Evolutionary conservation across 2,797 vertebrate species (phyloP), one percentile per base, ranked within the genome.

Genomic region (Sardinella longiceps): DNA sequence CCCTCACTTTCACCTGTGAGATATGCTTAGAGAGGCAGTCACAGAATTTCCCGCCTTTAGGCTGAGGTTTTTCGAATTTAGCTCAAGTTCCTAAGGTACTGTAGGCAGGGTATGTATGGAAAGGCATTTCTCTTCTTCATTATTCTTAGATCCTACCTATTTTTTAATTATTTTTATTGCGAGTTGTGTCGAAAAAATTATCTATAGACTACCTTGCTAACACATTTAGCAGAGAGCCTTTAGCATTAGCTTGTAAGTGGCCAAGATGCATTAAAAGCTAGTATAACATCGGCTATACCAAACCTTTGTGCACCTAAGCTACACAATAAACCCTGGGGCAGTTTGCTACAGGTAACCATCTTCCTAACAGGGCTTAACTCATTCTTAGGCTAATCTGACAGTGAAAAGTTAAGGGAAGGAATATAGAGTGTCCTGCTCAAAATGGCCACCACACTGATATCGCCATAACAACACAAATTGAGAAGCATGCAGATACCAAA

Each of bases 401-500:
- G 37, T 77, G 30, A 15, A 70, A 70, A 10, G 63, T 33, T 33
- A 70, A 37, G 30, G 63, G 25, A 33, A 23, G 33, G 70, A 20
- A 18, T 15, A 20, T 15, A 20, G 23, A 77, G 37, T 43, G 70
- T 20, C 70, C 70, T 77, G 70, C 70, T 77, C 15, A 23, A 39
- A 53, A 23, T 48, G 30, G 20, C 39, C 14, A 23, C 15, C 37
- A 43, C 37, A 77, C 70, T 77, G 37, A 5, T 6, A 23, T 43
- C 5, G 37, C 33, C 39, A n/a, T 46, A 89, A 85, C 90, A 87
- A 89, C 90, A 88, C 88, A 86, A 83, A 91, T 85, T 89, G 91
- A 91, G 82, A 37, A 77, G 89, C 97, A 97, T 97, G 96, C 96
- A 89, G 87, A 89, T 83, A 89, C 88, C 90, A 82, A 63, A 63